Evolutionary conservation across 2,888 invertebrate species (phyloP), one percentile per base, ranked within the genome.

Genomic region (Leistus spinibarbis): DNA sequence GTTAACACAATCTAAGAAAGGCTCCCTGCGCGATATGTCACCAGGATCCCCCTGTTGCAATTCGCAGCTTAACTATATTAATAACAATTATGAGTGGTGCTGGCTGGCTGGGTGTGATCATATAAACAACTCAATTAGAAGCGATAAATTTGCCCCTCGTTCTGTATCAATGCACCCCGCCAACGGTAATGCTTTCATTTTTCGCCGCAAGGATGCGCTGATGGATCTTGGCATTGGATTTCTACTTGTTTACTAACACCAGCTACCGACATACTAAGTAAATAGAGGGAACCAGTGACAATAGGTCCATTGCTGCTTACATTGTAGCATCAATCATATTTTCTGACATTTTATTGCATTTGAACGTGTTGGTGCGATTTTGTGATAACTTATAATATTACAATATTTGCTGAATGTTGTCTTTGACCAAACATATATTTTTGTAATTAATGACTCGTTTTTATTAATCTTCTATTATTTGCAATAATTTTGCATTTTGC

Each of bases 1-100:
- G 57, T 57, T 57, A 57, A 57, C 57, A 57, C 57, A 57, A 57
- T 57, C 10, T 19, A 20, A 57, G 20, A 57, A 57, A 17, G n/a
- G 57, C 16, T 57, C 57, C 20, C 20, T 57, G 5, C n/a, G 20
- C 57, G 10, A 57, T 57, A 57, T 57, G 57, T 57, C 57, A 57
- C 57, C 57, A 19, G 1, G 17, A 57, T n/a, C 17, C 20, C 57
- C 20, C 57, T 57, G 10, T 5, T 16, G 20, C 57, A 57, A n/a
- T 19, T 57, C 9, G 20, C 16, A 19, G 20, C 17, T 57, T 57
- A 19, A 19, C 57, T 57, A 57, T 19, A 57, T 57, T 57, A 57
- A 20, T 57, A 57, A 57, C 17, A 57, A 57, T 17, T 19, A 19
- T 57, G 16, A n/a, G n/a, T 57, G 20, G 17, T 13, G 57, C 20